Percentiles rank a stretch among this genome's conserved stretches.
Conservation (phyloP, 92 coral and sea anemone species). For the Micromussa lordhowensis region DNA sequence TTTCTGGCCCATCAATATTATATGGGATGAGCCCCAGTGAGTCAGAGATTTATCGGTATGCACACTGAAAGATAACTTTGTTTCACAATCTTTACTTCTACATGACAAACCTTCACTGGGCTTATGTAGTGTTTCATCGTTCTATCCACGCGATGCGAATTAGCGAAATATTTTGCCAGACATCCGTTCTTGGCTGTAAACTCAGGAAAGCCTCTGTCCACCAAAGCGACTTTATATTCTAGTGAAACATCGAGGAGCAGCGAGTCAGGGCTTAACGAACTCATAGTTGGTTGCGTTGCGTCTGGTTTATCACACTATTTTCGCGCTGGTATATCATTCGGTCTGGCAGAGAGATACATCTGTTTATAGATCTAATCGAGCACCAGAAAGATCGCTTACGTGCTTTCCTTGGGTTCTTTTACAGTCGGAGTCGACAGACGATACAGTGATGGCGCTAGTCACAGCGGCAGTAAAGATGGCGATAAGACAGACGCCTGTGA, state of each 20-base stretch:
- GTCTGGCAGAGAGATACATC: background rate
- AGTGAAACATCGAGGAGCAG: conserved; percentile 41
- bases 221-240: conserved; percentile 59
- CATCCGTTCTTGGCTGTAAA: conserved; percentile 63
- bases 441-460: conserved; percentile 84
- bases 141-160: conserved; percentile 56
- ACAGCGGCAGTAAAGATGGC: conserved; percentile 80
- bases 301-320: too few relatives aligned
- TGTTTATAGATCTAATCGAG: too few relatives aligned
- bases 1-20: too few relatives aligned
- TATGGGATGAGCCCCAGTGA: too few relatives aligned
- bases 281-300: too few relatives aligned
- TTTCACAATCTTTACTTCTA: too few relatives aligned
- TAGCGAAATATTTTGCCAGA: conserved; percentile 56
- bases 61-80: too few relatives aligned
- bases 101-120: conserved; percentile 70
- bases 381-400: conserved; percentile 45
- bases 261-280: too few relatives aligned
- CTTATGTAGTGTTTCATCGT: conserved; percentile 68
- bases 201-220: conserved; percentile 46
- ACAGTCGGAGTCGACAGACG: conserved; percentile 73
- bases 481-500: conserved; percentile 71
- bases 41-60: too few relatives aligned
- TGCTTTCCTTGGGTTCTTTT: conserved; percentile 67
- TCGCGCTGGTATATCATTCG: background rate